phyloP scores from a whole-genome alignment of 2,888 invertebrate genomes.

The Yponomeuta plumbellus region DNA sequence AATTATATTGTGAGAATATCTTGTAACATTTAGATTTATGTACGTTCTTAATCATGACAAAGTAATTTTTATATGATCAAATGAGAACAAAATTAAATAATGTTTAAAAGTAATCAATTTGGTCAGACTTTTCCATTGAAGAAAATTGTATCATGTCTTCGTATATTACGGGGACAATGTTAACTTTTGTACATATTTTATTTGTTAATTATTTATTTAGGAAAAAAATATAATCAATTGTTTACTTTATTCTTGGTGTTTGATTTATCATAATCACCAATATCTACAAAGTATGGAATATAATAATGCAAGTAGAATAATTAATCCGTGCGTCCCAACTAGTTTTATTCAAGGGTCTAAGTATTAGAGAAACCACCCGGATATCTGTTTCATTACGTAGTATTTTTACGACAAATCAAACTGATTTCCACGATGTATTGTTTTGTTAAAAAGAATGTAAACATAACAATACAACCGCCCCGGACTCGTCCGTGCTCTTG shows the following conservation, averaged over 20 bases:
- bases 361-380: too few relatives aligned
- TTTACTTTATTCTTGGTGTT: neutral
- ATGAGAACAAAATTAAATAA: slow-evolving; percentile 28
- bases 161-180: slow-evolving; percentile 68
- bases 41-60: slow-evolving; percentile 57
- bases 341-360: too few relatives aligned
- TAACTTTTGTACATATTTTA: slow-evolving; percentile 35
- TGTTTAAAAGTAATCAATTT: slow-evolving; percentile 10
- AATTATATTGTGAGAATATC: slow-evolving; percentile 27
- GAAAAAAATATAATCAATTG: slow-evolving; percentile 36
- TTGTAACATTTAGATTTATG: slow-evolving; percentile 24
- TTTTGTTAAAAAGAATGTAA: too few relatives aligned
- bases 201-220: slow-evolving; percentile 52
- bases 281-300: too few relatives aligned
- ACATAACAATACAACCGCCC: too few relatives aligned
- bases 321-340: too few relatives aligned
- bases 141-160: slow-evolving; percentile 35
- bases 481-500: too few relatives aligned
- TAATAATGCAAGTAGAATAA: too few relatives aligned
- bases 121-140: slow-evolving; percentile 18
- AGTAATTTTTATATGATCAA: slow-evolving; percentile 44
- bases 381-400: too few relatives aligned
- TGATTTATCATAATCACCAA: too few relatives aligned
- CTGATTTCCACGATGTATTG: too few relatives aligned
- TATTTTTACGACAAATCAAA: too few relatives aligned